phyloP scores from a whole-genome alignment of 2,113 vertebrate genomes.

The Apistogramma diplotaenia region DNA sequence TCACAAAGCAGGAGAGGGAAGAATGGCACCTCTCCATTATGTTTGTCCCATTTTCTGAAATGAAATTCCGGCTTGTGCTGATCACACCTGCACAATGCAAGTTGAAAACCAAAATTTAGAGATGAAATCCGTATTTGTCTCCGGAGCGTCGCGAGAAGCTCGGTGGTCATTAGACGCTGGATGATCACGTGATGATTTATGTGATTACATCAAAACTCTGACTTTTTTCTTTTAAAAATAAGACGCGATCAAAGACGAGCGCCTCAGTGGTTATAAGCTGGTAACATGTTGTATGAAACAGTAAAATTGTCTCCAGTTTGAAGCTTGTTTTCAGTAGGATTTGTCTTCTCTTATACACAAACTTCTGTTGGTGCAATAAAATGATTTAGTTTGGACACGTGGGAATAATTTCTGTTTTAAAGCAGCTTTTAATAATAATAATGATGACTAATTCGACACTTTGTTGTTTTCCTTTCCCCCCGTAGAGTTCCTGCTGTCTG shows the following conservation, averaged over 20 bases:
- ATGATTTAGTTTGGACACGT: not conserved
- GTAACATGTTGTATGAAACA: too few species aligned
- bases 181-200: not conserved
- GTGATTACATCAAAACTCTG: not conserved
- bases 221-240: not conserved
- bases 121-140: not conserved
- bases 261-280: not conserved
- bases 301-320: not conserved
- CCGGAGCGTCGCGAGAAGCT: not conserved
- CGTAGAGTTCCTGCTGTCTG: constrained; percentile 26
- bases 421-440: not conserved
- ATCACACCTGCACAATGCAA: not conserved
- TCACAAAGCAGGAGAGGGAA: not conserved
- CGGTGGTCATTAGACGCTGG: not conserved
- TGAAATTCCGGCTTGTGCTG: not conserved
- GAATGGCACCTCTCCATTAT: not conserved
- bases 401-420: not conserved
- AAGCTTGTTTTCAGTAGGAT: not conserved
- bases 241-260: not conserved
- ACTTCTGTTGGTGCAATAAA: not conserved
- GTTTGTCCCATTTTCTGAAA: constrained; percentile 1
- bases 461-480: not conserved
- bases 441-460: accelerated
- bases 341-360: not conserved
- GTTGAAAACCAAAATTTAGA: not conserved